Conservation (phyloP, 2,888 invertebrate species). For the Sesia apiformis region DNA sequence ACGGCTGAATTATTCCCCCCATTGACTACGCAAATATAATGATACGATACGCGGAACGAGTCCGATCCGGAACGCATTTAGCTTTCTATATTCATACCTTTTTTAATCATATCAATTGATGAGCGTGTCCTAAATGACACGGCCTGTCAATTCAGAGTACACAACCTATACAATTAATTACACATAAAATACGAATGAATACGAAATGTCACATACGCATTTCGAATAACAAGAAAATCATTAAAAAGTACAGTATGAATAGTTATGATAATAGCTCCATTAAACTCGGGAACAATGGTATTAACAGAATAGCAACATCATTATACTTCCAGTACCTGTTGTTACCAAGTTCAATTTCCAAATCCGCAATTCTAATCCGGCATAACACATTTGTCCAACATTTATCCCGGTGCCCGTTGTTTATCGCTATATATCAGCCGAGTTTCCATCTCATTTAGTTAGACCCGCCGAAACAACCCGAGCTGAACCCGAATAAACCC, state of each 20-base stretch:
- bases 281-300: no score
- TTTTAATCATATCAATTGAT: background rate
- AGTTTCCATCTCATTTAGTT: slow-evolving; percentile 53
- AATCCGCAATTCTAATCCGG: slow-evolving; percentile 11
- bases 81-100: background rate
- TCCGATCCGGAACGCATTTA: background rate
- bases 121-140: no score
- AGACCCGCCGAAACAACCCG: slow-evolving; percentile 12
- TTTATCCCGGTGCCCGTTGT: slow-evolving; percentile 18
- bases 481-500: slow-evolving; percentile 12
- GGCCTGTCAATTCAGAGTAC: no score
- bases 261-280: no score
- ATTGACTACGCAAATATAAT: background rate
- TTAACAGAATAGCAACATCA: no score
- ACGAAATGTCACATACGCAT: no score
- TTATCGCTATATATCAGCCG: slow-evolving; percentile 36
- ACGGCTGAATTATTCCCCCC: background rate
- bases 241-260: no score
- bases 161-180: no score
- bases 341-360: background rate
- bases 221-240: no score
- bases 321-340: background rate
- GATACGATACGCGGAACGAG: background rate
- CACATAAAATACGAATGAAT: no score
- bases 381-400: slow-evolving; percentile 7